A percentile compares a stretch with the other conserved stretches of the same genome.
These are phyloP conservation scores for Bedellia somnulentella DNA, from an alignment of 2,888 invertebrate genomes.

Conservation along the genomic window DNA sequence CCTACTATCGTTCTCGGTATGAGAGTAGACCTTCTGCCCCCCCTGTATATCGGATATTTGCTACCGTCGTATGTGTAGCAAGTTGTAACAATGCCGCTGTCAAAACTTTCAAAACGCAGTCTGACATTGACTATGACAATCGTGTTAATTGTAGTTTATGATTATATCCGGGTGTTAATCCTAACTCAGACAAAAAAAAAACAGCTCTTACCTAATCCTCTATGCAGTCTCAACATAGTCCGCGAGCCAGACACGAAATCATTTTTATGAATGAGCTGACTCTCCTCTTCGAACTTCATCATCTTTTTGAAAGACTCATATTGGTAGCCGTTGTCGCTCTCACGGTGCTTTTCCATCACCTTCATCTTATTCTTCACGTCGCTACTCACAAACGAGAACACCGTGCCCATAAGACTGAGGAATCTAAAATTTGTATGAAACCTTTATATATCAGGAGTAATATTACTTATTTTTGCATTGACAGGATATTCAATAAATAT, in stretches of 20 bases:
- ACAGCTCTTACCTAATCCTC: conserved; percentile 76
- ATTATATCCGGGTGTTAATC: neutral
- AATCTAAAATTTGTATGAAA: too few species aligned
- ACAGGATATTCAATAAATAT: too few species aligned
- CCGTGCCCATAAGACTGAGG: conserved; percentile 82
- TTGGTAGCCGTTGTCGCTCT: conserved; percentile 47
- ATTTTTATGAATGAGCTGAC: conserved; percentile 66
- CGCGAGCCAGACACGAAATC: conserved; percentile 82
- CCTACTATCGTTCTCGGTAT: too few species aligned
- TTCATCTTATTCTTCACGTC: conserved; percentile 88
- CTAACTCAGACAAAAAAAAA: neutral
- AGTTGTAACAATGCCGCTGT: too few species aligned
- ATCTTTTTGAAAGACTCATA: conserved; percentile 79
- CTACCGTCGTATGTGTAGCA: too few species aligned
- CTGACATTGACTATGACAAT: too few species aligned
- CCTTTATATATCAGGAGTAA: too few species aligned
- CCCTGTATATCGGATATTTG: too few species aligned
- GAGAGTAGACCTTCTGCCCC: too few species aligned
- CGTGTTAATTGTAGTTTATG: too few species aligned
- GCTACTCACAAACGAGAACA: conserved; percentile 89
- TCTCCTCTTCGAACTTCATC: conserved; percentile 80
- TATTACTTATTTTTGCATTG: too few species aligned
- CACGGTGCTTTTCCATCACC: conserved; percentile 67
- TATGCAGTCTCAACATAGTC: conserved; percentile 84
- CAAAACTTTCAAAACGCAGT: too few species aligned